Base-by-base conservation (phyloP, 2,888 invertebrate species). In the Torymus texanus region DNA sequence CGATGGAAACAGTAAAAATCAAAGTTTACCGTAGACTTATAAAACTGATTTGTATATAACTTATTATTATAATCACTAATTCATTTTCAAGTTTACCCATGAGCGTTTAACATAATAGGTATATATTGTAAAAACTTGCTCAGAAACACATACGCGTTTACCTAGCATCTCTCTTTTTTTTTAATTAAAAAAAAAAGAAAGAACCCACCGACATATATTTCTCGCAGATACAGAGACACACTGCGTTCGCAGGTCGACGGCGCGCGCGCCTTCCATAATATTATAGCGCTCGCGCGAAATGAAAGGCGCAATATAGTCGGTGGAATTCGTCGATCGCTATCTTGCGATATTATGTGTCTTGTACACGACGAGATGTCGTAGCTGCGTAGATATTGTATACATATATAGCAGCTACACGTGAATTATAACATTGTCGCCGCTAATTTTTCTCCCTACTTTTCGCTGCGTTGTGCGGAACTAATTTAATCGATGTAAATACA, bases 271-370 rank as follows among this genome's bases (percentile, higher is more conserved):
- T 59, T 71, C 21, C 55, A 21, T 21, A 72, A 55, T 62, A 29
- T 53, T 11, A 58, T 11, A 58, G 41, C 21, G 21, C 21, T 21
- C 53, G 24, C 29, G 61, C 59, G 56, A 71, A 62, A 72, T 55
- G 62, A 71, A 59, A 71, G 71, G 59, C 61, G n/a, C 41, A 65
- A 21, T 21, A 8, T 8, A 8, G 16, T 16, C 12, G 16, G 51
- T 55, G 68, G 75, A 75, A 75, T 75, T 75, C 62, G 75, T 75
- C 62, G 75, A 75, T 75, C 41, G 68, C 61, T 75, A 75, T 75
- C 75, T 58, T 18, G 16, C 55, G 55, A 73, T 73, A 73, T 73
- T 63, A 18, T 63, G 29, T 61, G 29, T 62, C 50, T 1, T 14
- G 16, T 5, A n/a, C 16, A n/a, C 41, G 71, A 71, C 2, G 14